Evolutionary conservation across 1,140 invertebrate species (phyloP).

Genomic region (Asobara japonica): DNA sequence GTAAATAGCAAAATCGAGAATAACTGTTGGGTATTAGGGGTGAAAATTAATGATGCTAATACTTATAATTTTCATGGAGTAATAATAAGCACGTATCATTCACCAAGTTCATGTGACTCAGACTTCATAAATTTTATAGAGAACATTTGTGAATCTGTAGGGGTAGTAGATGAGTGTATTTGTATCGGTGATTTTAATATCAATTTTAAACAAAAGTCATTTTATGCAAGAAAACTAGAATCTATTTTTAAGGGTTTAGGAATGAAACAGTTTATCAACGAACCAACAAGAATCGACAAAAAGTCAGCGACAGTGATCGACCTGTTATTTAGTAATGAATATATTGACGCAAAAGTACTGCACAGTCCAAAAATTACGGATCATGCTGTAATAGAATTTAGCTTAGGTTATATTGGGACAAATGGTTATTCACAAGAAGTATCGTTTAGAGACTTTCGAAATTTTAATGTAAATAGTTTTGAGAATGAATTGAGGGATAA

Average conservation of each 20-base stretch:
- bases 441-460: background rate
- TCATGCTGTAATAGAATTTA: slow-evolving; percentile 17
- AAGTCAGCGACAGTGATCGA: background rate
- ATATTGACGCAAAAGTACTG: background rate
- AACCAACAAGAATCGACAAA: slow-evolving; percentile 11
- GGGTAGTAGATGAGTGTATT: background rate
- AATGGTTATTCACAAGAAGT: background rate
- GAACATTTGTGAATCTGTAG: background rate
- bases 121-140: background rate
- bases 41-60: background rate
- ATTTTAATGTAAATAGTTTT: background rate
- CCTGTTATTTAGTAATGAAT: slow-evolving; percentile 14
- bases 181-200: background rate
- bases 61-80: background rate
- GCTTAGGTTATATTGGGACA: background rate
- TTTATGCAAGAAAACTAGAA: background rate
- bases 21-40: background rate
- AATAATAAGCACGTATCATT: background rate
- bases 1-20: background rate
- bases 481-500: background rate
- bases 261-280: background rate
- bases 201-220: background rate
- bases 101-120: background rate
- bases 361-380: slow-evolving; percentile 23
- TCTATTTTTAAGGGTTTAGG: background rate